phyloP scores from a whole-genome alignment of 2,113 vertebrate species.

The Zeus faber region DNA sequence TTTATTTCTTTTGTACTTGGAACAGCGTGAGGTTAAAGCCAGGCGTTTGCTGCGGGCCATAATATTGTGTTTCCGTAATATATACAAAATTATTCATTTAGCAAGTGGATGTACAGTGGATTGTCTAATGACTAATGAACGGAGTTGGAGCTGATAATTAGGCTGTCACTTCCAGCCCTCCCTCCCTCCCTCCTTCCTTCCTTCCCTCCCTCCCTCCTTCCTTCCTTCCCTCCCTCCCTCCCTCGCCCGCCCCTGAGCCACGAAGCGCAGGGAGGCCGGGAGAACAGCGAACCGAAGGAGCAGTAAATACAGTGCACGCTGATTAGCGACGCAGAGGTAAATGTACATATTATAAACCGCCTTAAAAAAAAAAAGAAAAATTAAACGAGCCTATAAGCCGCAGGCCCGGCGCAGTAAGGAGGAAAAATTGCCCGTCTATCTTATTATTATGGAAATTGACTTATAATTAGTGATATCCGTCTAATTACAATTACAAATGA shows the following conservation, averaged over 20 bases:
- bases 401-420: conserved; percentile 13
- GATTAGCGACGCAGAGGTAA: conserved; percentile 32
- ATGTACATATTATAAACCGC: conserved; percentile 17
- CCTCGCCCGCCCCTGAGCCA: conserved; percentile 63
- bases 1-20: conserved; percentile 77
- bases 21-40: conserved; percentile 74
- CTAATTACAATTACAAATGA: conserved; percentile 21
- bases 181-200: conserved; percentile 62
- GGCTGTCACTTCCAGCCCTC: conserved; percentile 80
- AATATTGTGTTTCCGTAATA: conserved; percentile 78
- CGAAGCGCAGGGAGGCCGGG: conserved; percentile 30
- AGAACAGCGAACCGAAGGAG: conserved; percentile 40
- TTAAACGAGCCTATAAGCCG: conserved; percentile 2
- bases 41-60: conserved; percentile 77
- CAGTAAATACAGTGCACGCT: conserved; percentile 43
- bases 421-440: conserved; percentile 5
- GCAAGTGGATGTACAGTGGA: conserved; percentile 77
- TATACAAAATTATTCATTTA: conserved; percentile 85
- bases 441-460: conserved; percentile 14
- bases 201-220: conserved; percentile 64
- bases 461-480: conserved; percentile 7
- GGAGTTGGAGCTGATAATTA: conserved; percentile 78
- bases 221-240: conserved; percentile 73
- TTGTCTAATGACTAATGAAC: conserved; percentile 83
- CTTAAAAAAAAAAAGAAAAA: conserved; percentile 31